Evolutionary conservation across 2,888 invertebrate species (phyloP), one percentile per base, ranked within the genome.

Genomic region (Machimus rusticus): DNA sequence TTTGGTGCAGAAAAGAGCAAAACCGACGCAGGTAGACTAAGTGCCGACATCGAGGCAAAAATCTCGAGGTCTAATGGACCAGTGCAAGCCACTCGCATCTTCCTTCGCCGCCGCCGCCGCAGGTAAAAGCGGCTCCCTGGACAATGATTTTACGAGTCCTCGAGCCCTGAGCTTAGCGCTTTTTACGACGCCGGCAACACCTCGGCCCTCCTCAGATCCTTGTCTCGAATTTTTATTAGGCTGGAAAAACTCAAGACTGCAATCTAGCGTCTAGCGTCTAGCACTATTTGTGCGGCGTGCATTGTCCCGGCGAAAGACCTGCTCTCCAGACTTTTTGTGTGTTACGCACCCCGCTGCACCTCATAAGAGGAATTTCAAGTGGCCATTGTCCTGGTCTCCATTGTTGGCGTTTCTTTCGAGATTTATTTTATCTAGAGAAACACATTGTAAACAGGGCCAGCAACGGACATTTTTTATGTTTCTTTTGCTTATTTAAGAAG

Each of bases 291-390:
- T 66, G 28, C 14, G 66, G 28, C 28, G 28, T 14, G 16, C 23
- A 39, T 28, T 79, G 79, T 79, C 6, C 79, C 31, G 46, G 46
- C 31, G 31, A 51, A 79, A 79, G 82, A 84, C 82, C 82, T 84
- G 82, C 82, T 37, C 57, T 84, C 66, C 23, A 84, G 66, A 8
- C 23, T 66, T 85, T 85, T 74, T 74, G n/a, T 74, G 14, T 85
- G 19, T 66, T 74, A 85, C 74, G 85, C 85, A 85, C 85, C 85
- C 85, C 39, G 74, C 74, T 66, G 74, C 16, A 85, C 74, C 74
- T 85, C 85, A 85, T 85, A 85, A 85, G 85, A 74, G 85, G 85
- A 74, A 85, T 85, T 74, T 85, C 85, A 85, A 85, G 85, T 85
- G 85, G 85, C 51, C 74, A 85, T 85, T 85, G 85, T 85, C 74